Percentiles rank a stretch among this genome's conserved stretches.
phyloP scores from a whole-genome alignment of 2,113 vertebrate species.

The Raphicerus campestris region DNA sequence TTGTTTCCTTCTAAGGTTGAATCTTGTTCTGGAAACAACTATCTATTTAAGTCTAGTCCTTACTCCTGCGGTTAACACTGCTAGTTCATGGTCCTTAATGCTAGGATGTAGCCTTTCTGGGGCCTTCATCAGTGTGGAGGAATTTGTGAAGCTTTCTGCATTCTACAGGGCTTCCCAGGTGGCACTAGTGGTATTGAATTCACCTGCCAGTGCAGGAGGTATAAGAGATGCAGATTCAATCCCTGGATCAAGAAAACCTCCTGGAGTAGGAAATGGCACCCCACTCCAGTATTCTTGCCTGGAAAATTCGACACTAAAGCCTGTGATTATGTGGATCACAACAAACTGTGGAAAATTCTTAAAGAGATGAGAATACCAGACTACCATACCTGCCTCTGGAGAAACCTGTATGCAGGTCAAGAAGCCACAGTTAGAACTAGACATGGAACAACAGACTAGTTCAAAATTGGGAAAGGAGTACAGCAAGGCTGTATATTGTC shows the following conservation, averaged over 20 bases:
- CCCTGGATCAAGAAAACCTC: not conserved
- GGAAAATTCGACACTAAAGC: not conserved
- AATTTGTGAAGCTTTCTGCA: not conserved
- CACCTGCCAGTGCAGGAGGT: not conserved
- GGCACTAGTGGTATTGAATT: not conserved
- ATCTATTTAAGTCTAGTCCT: not conserved
- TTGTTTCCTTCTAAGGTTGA: not conserved
- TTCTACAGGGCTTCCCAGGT: not conserved
- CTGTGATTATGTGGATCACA: not conserved
- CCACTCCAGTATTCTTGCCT: not conserved
- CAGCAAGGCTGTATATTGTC: not conserved
- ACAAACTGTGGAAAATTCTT: not conserved
- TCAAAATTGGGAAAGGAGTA: not conserved
- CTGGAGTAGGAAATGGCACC: not conserved
- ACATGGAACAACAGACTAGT: not conserved
- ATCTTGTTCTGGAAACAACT: not conserved
- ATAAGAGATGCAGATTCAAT: not conserved
- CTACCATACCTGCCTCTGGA: not conserved
- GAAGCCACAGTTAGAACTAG: not conserved
- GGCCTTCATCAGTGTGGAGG: not conserved
- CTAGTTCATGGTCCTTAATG: not conserved
- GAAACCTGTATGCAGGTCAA: not conserved
- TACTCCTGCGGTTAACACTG: not conserved
- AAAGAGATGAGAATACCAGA: not conserved
- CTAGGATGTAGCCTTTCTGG: not conserved